Evolutionary conservation across 2,888 invertebrate genomes (phyloP), one percentile per base, ranked within the genome.

Genomic region (Mesorhabditis spiculigera): DNA sequence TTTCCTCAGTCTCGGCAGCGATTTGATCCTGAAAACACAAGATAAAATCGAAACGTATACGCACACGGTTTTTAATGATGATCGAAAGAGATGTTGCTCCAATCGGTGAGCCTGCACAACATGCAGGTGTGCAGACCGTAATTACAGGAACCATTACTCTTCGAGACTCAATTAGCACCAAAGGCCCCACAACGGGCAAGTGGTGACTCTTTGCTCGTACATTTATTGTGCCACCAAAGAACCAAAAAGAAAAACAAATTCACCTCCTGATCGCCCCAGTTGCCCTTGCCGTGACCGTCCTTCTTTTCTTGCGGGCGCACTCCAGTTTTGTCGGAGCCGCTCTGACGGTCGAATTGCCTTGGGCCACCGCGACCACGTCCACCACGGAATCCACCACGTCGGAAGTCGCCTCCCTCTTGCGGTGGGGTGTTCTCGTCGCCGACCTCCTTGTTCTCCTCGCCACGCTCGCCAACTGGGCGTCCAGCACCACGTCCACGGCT

Each of bases 241-340:
- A 28, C 28, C 28, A 28, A 28, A 28, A 28, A 28, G 28, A 28
- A 28, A 28, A 28, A 28, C 28, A 28, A 28, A 43, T 58, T 43
- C 10, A 75, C 75, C 71, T 78, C 75, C 64, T 77, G 74, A 66
- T 79, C 78, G 74, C 84, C 84, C 84, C 84, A 84, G 79, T 84
- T 84, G 71, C 82, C 82, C 71, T 77, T 81, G 68, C 88, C 88
- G 81, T 88, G 74, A 86, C 88, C 77, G 82, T 86, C 79, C 75
- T 82, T 82, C 76, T 81, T 78, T 42, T 81, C 80, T 28, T 72
- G 71, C 45, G 79, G 43, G 63, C 81, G 79, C 45, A 82, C 84
- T 61, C 84, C 82, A 62, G 82, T 78, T n/a, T 50, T 50, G 73
- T 83, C 82, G 28, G 80, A 79, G 45, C 85, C 85, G 73, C 80